Evolutionary conservation across 2,797 vertebrate genomes (phyloP), one percentile per base, ranked within the genome.

Genomic region (Perdix hodgsoniae): DNA sequence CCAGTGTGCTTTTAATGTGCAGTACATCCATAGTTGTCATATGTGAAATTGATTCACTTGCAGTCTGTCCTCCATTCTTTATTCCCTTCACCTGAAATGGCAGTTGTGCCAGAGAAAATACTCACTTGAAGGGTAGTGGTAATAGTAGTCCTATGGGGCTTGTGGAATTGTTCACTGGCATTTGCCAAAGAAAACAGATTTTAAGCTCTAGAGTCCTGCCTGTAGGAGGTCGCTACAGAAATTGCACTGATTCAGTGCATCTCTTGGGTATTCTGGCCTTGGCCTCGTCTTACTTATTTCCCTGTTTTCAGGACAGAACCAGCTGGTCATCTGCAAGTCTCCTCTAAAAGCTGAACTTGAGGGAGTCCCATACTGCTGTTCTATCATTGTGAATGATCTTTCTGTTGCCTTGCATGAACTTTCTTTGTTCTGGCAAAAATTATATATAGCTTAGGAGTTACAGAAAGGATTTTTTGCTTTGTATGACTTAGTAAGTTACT

Each of bases 151-250:
- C 65, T 86, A 0, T n/a, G 80, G 88, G 85, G 75, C 33, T 74
- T 88, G 64, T n/a, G 73, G 74, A 49, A 42, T 74, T 52, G 74
- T 95, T 95, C 75, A 63, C 69, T 80, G 35, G 37, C 1, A 52
- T 47, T 95, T 96, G 96, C 94, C 95, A 96, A 95, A 50, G 80
- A 95, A 88, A 95, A 94, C 94, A 96, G 93, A 90, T 94, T 96
- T 96, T 92, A 95, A 92, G 89, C 94, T 94, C 89, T 86, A 92
- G 92, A 95, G 91, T 90, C 93, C 87, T 84, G 80, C 74, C 92
- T 95, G 91, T 95, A 83, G 94, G 95, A 96, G 91, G 77, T 65
- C 92, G 89, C 85, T 91, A 83, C 61, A 94, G 85, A 91, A 95
- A 95, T 84, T 91, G 83, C 90, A 83, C 93, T 86, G 90, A 95